Evolutionary conservation across 35 echinoderm and acorn worm genomes (phyloP), one percentile per base, ranked within the genome.

Genomic region (Ptychodera flava): DNA sequence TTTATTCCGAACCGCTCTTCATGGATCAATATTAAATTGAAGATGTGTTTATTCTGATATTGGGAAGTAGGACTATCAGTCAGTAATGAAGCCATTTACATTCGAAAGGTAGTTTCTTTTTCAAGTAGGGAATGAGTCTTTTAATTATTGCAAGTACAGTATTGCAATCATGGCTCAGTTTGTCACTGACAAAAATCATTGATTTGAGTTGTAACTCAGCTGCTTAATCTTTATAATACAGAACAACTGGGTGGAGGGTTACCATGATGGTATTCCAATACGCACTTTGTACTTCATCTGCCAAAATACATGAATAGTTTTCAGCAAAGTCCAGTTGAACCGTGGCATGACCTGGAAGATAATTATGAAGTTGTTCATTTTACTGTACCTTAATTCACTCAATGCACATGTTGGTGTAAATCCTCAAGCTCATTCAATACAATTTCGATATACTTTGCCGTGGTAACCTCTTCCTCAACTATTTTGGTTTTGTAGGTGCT

Each of bases 251-350:
- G 85, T 86, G 85, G 1, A 86, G 30, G 1, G 85, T 86, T 28
- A 30, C 85, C 10, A 12, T 6, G 29, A n/a, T 31, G 22, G 29
- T 77, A 1, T 12, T 10, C 88, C 88, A 90, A 85, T 90, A 82
- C 16, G 88, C 81, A 33, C 81, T 78, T 31, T 90, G 88, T 33
- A 84, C 34, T 35, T 90, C 88, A 35, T 78, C 27, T 30, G 83
- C 81, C 15, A 77, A 80, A 37, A 85, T 14, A 16, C 36, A 35
- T 0, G 52, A 0, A 33, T 77, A 90, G 82, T 85, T 90, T 85
- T 90, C 88, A 1, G 88, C 88, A 85, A 85, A 90, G 82, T 90
- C 88, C 88, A 89, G 91, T 31, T 94, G 89, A 16, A 94, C 38
- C 28, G 89, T 16, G 37, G 45, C 76, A 32, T 35, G 0, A 87